phyloP scores from a whole-genome alignment of 2,888 invertebrate genomes.

The Cheilosia grossa region DNA sequence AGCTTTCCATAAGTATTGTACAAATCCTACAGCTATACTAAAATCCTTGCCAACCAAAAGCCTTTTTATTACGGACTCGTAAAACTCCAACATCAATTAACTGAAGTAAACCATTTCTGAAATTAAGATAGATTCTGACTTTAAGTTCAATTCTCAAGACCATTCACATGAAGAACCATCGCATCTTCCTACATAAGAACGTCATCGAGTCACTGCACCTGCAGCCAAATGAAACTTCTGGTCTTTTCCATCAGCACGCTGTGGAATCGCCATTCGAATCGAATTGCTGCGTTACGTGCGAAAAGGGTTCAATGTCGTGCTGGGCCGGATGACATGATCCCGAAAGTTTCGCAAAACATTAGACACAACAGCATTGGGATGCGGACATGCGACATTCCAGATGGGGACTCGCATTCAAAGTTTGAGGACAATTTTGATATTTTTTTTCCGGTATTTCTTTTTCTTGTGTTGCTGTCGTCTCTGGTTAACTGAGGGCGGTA shows the following conservation, averaged over 20 bases:
- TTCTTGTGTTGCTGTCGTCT: background rate
- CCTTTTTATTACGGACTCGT: too few relatives aligned
- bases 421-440: slow-evolving; percentile 49
- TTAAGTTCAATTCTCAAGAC: slow-evolving; percentile 9
- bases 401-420: slow-evolving; percentile 37
- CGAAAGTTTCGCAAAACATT: slow-evolving; percentile 59
- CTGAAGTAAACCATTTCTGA: background rate
- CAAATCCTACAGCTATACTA: too few relatives aligned
- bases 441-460: slow-evolving; percentile 7
- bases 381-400: slow-evolving; percentile 41
- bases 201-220: background rate
- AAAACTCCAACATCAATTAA: background rate
- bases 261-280: slow-evolving; percentile 49
- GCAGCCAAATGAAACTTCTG: background rate
- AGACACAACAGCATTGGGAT: slow-evolving; percentile 18
- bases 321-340: slow-evolving; percentile 37
- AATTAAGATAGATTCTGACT: slow-evolving; percentile 9
- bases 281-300: slow-evolving; percentile 64
- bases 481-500: slow-evolving; percentile 4
- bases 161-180: background rate
- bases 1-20: too few relatives aligned
- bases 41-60: too few relatives aligned
- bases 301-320: slow-evolving; percentile 46
- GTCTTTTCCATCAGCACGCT: background rate
- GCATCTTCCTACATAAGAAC: background rate